Conservation (phyloP, 2,797 vertebrate genomes). For the Hozukius guyotensis region DNA sequence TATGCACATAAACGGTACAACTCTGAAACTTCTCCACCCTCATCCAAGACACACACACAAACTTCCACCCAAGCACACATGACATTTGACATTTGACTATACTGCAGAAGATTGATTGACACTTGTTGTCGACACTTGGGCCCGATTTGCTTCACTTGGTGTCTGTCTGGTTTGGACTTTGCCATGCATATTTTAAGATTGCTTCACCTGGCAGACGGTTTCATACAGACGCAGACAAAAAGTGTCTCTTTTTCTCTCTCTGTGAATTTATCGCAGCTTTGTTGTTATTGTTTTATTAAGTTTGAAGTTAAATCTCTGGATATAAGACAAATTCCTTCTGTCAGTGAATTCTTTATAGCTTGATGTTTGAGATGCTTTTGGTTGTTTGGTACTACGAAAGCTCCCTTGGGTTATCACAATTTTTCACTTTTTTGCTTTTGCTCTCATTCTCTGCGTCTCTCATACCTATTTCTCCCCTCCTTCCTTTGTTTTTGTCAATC, state of each 20-base stretch:
- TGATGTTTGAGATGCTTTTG: slow-evolving; percentile 24
- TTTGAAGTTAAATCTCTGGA: slow-evolving; percentile 14
- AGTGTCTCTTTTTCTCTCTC: neutral
- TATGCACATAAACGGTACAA: neutral
- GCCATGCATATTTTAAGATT: slow-evolving; percentile 38
- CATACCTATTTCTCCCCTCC: neutral
- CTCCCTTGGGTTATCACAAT: neutral
- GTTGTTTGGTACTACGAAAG: slow-evolving; percentile 15
- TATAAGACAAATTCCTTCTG: neutral
- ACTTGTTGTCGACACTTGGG: slow-evolving; percentile 29
- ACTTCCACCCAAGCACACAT: neutral
- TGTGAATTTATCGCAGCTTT: slow-evolving; percentile 27
- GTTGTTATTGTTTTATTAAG: slow-evolving; percentile 30
- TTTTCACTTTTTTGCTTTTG: slow-evolving; percentile 8
- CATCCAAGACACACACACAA: neutral
- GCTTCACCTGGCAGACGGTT: slow-evolving; percentile 19
- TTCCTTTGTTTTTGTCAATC: slow-evolving; percentile 27
- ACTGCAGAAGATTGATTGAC: slow-evolving; percentile 35
- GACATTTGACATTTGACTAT: slow-evolving; percentile 6
- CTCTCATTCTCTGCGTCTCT: slow-evolving; percentile 8
- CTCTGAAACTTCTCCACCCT: neutral
- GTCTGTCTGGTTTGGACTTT: slow-evolving; percentile 20
- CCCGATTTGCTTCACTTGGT: slow-evolving; percentile 24
- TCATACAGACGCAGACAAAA: neutral
- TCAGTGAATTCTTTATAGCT: slow-evolving; percentile 13